Evolutionary conservation across 1,140 invertebrate genomes (phyloP).

Genomic region (Lepeophtheirus salmonis): DNA sequence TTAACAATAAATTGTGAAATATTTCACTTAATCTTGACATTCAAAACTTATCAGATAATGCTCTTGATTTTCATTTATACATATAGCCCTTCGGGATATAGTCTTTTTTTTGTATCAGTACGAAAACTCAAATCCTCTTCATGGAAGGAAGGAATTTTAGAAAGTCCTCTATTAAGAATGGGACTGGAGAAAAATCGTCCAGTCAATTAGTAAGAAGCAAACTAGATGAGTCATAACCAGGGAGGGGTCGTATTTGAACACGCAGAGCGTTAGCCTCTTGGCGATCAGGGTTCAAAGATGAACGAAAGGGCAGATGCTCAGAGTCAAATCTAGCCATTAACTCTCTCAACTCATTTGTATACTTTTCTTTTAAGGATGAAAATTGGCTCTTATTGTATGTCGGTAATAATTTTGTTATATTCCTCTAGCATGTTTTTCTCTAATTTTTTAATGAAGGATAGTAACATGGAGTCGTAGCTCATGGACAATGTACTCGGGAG

Average conservation of each 20-base stretch:
- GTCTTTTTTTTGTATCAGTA: not conserved
- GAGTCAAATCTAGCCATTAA: not conserved
- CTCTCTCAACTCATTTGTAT: not conserved
- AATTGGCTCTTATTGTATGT: slow-evolving; percentile 1
- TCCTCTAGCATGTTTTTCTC: slow-evolving; percentile 5
- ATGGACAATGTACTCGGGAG: too few species aligned
- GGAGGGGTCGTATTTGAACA: not conserved
- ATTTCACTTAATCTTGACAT: not conserved
- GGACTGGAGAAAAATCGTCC: not conserved
- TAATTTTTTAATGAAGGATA: not conserved
- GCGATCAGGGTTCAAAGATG: not conserved
- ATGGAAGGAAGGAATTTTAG: not conserved
- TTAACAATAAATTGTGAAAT: not conserved
- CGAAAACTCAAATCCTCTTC: not conserved
- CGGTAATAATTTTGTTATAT: not conserved
- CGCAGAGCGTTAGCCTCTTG: slow-evolving; percentile 3
- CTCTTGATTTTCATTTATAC: not conserved
- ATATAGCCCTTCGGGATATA: not conserved
- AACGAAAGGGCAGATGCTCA: not conserved
- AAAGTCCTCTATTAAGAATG: not conserved
- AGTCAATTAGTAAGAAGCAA: not conserved
- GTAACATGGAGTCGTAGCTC: too few species aligned
- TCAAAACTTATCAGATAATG: not conserved
- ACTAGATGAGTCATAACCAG: not conserved
- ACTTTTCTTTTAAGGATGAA: not conserved